A percentile compares a stretch with the other conserved stretches of the same genome.
Conservation (phyloP, 2,113 vertebrate species). For the Dipodomys merriami region DNA sequence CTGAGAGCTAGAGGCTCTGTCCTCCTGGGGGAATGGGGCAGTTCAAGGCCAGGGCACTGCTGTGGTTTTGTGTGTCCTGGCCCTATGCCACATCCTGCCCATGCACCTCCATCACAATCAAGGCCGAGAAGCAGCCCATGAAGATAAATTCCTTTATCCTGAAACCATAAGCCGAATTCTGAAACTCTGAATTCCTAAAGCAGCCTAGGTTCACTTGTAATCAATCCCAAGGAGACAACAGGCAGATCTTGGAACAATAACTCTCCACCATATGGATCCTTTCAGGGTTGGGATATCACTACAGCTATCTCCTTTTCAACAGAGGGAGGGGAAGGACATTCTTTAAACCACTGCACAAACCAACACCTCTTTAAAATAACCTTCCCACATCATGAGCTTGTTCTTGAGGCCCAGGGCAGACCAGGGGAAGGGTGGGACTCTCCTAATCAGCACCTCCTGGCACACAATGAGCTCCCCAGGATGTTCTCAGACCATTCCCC, state of each 20-base stretch:
- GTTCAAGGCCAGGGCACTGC: background rate
- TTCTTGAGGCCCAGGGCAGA: background rate
- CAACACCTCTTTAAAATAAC: slow-evolving; percentile 55
- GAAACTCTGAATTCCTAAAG: slow-evolving; percentile 50
- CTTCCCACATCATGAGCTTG: background rate
- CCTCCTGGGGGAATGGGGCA: background rate
- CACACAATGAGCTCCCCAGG: background rate
- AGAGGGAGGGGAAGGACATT: background rate
- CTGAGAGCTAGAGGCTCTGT: fast-evolving
- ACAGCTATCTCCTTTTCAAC: background rate
- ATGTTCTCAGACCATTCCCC: background rate
- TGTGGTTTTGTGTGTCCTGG: background rate
- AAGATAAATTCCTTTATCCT: slow-evolving; percentile 35
- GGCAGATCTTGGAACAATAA: slow-evolving; percentile 58
- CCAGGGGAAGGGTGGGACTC: fast-evolving
- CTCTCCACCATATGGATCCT: slow-evolving; percentile 50
- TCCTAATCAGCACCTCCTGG: background rate
- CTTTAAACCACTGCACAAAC: slow-evolving; percentile 36
- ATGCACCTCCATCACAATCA: slow-evolving; percentile 37
- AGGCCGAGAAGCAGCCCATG: slow-evolving; percentile 46
- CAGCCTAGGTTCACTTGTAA: slow-evolving; percentile 13
- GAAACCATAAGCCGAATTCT: slow-evolving; percentile 50
- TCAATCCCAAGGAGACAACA: slow-evolving; percentile 49
- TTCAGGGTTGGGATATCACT: slow-evolving; percentile 41
- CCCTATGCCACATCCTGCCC: background rate